Conservation (phyloP, 2,888 invertebrate species). For the Alitta virens region DNA sequence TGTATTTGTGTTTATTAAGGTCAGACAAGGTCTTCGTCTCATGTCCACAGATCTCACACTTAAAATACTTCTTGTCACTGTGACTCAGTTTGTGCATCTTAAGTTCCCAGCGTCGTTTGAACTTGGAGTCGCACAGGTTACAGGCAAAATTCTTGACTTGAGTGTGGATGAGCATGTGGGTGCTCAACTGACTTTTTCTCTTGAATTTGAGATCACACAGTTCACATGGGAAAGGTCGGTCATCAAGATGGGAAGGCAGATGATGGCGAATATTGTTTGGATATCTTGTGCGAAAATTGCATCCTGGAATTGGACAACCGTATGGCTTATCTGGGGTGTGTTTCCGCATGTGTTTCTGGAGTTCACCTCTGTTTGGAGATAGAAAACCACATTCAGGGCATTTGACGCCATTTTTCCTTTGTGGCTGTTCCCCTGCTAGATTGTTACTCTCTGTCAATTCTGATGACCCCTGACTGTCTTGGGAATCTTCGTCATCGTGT, state of each 20-base stretch:
- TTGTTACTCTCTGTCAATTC: too few relatives aligned
- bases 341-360: not conserved
- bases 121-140: not conserved
- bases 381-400: not conserved
- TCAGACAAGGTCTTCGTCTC: not conserved
- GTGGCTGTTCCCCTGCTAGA: too few relatives aligned
- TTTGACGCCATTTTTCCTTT: not conserved
- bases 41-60: not conserved
- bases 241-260: not conserved
- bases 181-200: not conserved
- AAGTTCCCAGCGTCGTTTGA: not conserved
- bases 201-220: not conserved
- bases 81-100: constrained; percentile 1
- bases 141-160: not conserved
- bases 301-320: not conserved
- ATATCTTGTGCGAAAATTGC: not conserved
- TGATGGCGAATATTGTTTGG: not conserved
- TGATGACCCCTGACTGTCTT: too few relatives aligned
- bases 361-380: not conserved
- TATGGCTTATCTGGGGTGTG: constrained; percentile 1
- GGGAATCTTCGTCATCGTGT: too few relatives aligned
- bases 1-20: not conserved
- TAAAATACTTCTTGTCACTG: not conserved
- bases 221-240: not conserved
- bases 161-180: not conserved